Base-by-base conservation (phyloP, 2,888 invertebrate genomes). In the Gerosis bhagava region DNA sequence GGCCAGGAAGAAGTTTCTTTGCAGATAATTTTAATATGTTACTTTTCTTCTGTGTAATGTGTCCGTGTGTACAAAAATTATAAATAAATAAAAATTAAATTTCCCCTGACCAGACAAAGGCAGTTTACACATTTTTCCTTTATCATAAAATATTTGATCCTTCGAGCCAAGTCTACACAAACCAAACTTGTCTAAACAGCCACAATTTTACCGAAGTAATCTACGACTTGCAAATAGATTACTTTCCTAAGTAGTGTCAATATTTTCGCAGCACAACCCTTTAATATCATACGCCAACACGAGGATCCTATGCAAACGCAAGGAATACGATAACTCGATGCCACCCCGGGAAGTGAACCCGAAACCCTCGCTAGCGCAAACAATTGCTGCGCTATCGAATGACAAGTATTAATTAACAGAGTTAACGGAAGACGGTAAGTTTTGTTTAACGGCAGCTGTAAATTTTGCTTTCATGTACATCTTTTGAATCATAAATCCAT, bases 361-460 rank as follows among this genome's bases (percentile, higher is more conserved):
- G 65, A 55, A 60, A 62, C 72, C 70, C 73, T 57, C 39, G 67
- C n/a, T n/a, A n/a, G n/a, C n/a, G n/a, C 72, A 77, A 77, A 77
- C 73, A 77, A 17, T 44, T 31, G 17, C 49, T 67, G 71, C 73
- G 73, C 74, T 71, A 73, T 73, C 66, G 59, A 64, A 66, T 78
- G 73, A 73, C 78, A 67, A 64, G 70, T 77, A 82, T 78, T 80
- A 78, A 81, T 81, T 79, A 79, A 62, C 60, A 51, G 51, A 42
- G 56, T 41, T 39, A 46, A 46, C 54, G 55, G 35, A 47, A 32
- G 16, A 31, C 12, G 29, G 29, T 29, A n/a, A 17, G 39, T 25
- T 46, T 24, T 25, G 29, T 46, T 39, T 46, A 32, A 32, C 24
- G 25, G 45, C 44, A 24, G 32, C 32, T 39, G 25, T 32, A 32